Conservation (phyloP, 2,888 invertebrate species). For the Thysanoteuthis rhombus region DNA sequence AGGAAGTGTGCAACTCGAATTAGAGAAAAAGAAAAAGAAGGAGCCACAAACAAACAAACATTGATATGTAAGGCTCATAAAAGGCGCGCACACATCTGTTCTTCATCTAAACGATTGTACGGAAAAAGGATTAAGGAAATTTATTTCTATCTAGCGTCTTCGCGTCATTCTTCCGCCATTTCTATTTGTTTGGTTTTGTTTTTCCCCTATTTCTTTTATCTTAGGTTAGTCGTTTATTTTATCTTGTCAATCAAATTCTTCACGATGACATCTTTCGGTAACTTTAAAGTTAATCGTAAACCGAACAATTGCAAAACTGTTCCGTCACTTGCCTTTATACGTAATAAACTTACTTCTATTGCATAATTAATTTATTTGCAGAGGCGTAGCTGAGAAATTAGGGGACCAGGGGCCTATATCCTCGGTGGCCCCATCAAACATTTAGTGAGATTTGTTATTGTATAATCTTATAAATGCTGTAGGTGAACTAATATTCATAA, state of each 20-base stretch:
- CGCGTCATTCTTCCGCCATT: not conserved
- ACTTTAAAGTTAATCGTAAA: not conserved
- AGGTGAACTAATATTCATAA: too few relatives aligned
- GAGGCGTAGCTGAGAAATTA: too few relatives aligned
- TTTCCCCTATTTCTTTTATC: not conserved
- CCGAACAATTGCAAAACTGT: not conserved
- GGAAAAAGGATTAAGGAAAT: not conserved
- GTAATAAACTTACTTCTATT: not conserved
- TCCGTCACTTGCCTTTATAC: not conserved
- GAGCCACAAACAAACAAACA: not conserved
- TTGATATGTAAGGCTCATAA: conserved; percentile 12
- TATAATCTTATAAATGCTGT: too few relatives aligned
- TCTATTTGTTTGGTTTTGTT: not conserved
- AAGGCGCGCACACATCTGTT: not conserved
- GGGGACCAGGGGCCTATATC: too few relatives aligned
- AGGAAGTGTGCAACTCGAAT: not conserved
- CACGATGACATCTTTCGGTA: not conserved
- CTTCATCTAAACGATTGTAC: not conserved
- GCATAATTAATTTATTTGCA: not conserved
- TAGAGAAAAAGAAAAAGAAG: not conserved
- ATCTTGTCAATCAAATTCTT: not conserved
- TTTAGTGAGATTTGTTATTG: too few relatives aligned
- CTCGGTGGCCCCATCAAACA: too few relatives aligned
- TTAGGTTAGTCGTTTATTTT: not conserved
- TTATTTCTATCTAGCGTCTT: not conserved